Evolutionary conservation across 92 coral and sea anemone genomes (phyloP).

Genomic region (Parazoanthus atlanticus): DNA sequence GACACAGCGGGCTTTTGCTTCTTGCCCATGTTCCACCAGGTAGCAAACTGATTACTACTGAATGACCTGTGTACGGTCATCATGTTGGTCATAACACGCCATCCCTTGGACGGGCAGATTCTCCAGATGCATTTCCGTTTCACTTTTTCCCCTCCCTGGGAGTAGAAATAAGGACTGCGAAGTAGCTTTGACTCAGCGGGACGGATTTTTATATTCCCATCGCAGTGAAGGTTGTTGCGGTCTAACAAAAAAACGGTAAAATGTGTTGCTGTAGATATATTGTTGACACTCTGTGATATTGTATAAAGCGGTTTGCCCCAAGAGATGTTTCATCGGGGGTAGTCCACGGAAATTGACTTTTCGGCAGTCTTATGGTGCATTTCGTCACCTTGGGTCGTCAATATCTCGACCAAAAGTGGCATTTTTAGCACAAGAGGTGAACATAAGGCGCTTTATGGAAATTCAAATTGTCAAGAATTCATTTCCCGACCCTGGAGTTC

Average conservation of each 20-base stretch:
- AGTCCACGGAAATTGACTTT: too few species aligned
- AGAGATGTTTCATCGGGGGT: too few species aligned
- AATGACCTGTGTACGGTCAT: constrained; percentile 22
- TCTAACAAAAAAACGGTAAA: neutral
- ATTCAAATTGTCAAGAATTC: too few species aligned
- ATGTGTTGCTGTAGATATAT: neutral
- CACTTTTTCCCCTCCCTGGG: constrained; percentile 8
- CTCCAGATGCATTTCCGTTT: constrained; percentile 32
- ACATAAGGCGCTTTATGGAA: too few species aligned
- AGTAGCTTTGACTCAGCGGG: constrained; percentile 25
- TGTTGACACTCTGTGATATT: too few species aligned
- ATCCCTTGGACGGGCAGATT: constrained; percentile 33
- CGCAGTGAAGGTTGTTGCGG: constrained; percentile 9
- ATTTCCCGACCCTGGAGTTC: neutral
- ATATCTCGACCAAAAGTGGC: too few species aligned
- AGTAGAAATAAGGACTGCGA: constrained; percentile 46
- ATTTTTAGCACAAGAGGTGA: too few species aligned
- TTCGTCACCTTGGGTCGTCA: too few species aligned
- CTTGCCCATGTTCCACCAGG: constrained; percentile 24
- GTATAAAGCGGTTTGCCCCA: too few species aligned
- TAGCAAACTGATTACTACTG: constrained; percentile 21
- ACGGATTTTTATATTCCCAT: constrained; percentile 27
- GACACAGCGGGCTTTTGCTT: constrained; percentile 36
- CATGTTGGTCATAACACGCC: constrained; percentile 27
- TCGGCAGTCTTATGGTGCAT: too few species aligned